phyloP scores from a whole-genome alignment of 2,888 invertebrate species.

The Diaprepes abbreviatus region DNA sequence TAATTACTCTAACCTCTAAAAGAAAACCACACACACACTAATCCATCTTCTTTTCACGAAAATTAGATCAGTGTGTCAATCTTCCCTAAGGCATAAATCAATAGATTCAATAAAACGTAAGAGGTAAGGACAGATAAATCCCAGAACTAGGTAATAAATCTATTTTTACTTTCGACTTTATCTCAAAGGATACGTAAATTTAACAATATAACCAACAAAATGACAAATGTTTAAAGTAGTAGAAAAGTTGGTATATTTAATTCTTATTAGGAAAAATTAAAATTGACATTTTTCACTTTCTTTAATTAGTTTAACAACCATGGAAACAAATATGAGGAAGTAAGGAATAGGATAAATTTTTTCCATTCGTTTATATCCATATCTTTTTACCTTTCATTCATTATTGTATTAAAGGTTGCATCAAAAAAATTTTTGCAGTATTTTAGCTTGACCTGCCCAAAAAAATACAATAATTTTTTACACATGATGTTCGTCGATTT shows the following conservation, averaged over 20 bases:
- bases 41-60: background rate
- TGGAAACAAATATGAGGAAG: no score
- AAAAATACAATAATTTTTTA: no score
- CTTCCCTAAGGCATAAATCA: background rate
- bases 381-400: no score
- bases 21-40: background rate
- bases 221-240: background rate
- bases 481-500: no score
- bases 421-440: no score
- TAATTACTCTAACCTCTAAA: background rate
- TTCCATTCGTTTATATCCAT: no score
- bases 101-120: background rate
- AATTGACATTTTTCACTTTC: no score
- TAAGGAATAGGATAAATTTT: no score
- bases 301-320: no score
- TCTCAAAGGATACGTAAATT: background rate
- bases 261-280: background rate
- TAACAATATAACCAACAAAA: background rate
- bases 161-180: slow-evolving; percentile 1
- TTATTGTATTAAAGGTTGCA: no score
- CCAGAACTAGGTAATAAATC: slow-evolving; percentile 6
- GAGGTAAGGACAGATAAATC: slow-evolving; percentile 21
- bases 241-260: background rate
- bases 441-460: no score
- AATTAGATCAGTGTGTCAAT: background rate